Evolutionary conservation across 2,888 invertebrate species (phyloP), one percentile per base, ranked within the genome.

Genomic region (Nephrotoma guestfalica): DNA sequence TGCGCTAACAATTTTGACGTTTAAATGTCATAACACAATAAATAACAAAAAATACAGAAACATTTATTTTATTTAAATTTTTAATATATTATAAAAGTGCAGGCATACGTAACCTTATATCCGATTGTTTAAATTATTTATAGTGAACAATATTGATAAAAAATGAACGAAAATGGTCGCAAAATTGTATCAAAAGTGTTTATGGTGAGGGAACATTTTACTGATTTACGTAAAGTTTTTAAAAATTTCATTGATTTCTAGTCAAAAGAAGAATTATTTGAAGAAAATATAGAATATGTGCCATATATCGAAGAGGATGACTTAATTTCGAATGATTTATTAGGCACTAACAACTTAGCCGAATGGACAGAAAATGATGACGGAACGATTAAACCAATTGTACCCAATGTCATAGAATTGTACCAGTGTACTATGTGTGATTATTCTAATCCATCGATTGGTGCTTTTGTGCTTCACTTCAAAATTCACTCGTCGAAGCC

Each of bases 361-460:
- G 85, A 45, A 30, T 43, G 41, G 43, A 41, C 6, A 15, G 84
- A 41, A 84, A 84, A 5, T 41, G 84, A 5, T 13, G 84, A 15
- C n/a, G 41, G 42, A 6, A 85, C 85, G 9, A n/a, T 15, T 13
- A 85, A 41, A 41, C 11, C 42, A 42, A 45, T 11, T 45, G 18
- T 86, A 9, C 15, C 41, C n/a, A 40, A 86, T 57, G 40, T 86
- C 40, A 86, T 51, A 15, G 40, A 51, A 40, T 43, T 87, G 15
- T 88, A 88, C 57, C 87, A 88, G 85, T 89, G 88, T 87, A 45
- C 45, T 7, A 88, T 88, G 85, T 89, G 88, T 87, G 87, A 88
- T 47, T 87, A 86, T 18, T 86, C 86, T 11, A 87, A 88, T 51
- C 86, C 87, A 57, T 83, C 87, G 0, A 86, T 51, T 0, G 87